Evolutionary conservation across 2,113 vertebrate genomes (phyloP), one percentile per base, ranked within the genome.

Genomic region (Gobio gobio): DNA sequence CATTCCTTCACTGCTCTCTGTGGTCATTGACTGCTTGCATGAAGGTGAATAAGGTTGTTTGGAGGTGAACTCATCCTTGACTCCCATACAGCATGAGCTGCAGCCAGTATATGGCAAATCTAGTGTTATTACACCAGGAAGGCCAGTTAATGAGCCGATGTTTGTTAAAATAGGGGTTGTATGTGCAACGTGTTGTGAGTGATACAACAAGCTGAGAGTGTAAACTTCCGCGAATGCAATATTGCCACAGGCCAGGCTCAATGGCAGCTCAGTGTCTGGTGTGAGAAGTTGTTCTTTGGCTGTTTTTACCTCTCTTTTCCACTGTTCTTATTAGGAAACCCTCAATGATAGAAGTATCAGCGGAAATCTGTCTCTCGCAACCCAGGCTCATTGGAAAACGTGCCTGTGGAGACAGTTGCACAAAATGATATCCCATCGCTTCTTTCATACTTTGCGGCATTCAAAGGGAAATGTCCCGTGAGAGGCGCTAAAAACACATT

Each of bases 201-300:
- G 54, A 59, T 29, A 78, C 22, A 24, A 45, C 8, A 56, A 0
- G 0, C 24, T 29, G 18, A 72, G 33, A 40, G 12, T 72, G 26
- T 47, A 54, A 82, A 82, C 79, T 54, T 70, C 5, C 0, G 12
- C 14, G 45, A 68, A 33, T 10, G 6, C 26, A 70, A 12, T 16
- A 36, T 33, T 54, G 79, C 79, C 13, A 5, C 16, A 70, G 79
- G 79, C 63, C 70, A 82, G 63, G 26, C 79, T 82, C 45, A 70
- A 68, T 70, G 26, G 18, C 63, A 82, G 79, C 79, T 82, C 63
- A 70, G 24, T 36, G 29, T 82, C 47, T 24, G 63, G 18, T 43
- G 36, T 61, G 56, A 14, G 22, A 26, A 63, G n/a, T 29, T 49
- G 4, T 80, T 80, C 24, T 66, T 47, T 6, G 5, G 20, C 45